phyloP scores from a whole-genome alignment of 2,797 vertebrate species.

The Enteromius mattozi region DNA sequence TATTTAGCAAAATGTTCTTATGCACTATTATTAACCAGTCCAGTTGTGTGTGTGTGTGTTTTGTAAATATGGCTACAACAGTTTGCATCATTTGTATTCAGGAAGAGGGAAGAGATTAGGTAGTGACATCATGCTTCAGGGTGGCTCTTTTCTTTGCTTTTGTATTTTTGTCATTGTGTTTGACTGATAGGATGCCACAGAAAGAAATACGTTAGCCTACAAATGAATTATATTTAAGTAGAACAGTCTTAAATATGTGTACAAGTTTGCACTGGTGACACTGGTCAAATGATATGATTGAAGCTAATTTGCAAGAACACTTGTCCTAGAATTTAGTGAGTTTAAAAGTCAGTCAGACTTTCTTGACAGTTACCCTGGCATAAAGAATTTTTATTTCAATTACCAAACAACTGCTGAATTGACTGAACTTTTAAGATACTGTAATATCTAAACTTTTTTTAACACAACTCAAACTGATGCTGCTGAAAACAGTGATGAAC shows the following conservation, averaged over 20 bases:
- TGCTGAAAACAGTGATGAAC: neutral
- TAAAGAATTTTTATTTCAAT: neutral
- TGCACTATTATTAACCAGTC: neutral
- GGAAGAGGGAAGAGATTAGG: slow-evolving; percentile 22
- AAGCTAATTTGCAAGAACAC: neutral
- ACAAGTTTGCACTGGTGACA: neutral
- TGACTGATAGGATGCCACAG: neutral
- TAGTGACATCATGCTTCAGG: slow-evolving; percentile 38
- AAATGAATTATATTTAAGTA: neutral
- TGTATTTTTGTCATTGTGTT: slow-evolving; percentile 20
- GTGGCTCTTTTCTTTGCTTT: slow-evolving; percentile 11
- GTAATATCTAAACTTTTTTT: neutral
- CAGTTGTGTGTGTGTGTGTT: neutral
- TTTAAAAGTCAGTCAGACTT: neutral
- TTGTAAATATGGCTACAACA: neutral
- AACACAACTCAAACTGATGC: neutral
- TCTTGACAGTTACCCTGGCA: neutral
- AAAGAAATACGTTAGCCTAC: neutral
- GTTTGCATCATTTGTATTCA: slow-evolving; percentile 37
- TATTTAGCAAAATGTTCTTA: neutral
- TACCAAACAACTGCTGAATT: neutral
- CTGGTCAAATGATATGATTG: too few relatives aligned
- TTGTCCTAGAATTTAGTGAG: neutral
- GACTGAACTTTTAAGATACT: neutral
- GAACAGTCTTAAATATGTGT: neutral